These are phyloP conservation scores for Erpobdella octoculata DNA, from an alignment of 2,888 invertebrate genomes.

Conservation along the genomic window DNA sequence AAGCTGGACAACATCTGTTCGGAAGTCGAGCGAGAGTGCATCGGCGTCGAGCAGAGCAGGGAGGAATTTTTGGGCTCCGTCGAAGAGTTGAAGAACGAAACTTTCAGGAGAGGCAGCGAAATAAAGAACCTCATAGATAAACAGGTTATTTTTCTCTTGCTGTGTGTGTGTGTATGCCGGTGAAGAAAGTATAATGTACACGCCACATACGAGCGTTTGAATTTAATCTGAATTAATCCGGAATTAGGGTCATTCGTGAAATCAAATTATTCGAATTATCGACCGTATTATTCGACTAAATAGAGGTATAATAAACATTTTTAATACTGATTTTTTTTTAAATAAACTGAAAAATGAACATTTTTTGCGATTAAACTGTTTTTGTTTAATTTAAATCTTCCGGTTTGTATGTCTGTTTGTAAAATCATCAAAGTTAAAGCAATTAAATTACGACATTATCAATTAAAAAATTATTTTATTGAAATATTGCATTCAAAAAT, in stretches of 20 bases:
- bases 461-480: neutral
- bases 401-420: too few relatives aligned
- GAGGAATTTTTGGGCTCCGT: neutral
- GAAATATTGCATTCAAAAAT: neutral
- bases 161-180: too few relatives aligned
- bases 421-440: too few relatives aligned
- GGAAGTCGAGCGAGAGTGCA: constrained; percentile 17
- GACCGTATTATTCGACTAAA: neutral
- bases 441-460: too few relatives aligned
- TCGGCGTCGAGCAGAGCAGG: neutral
- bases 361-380: too few relatives aligned
- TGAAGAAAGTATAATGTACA: too few relatives aligned
- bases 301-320: neutral
- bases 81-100: constrained; percentile 8
- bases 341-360: neutral
- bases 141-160: too few relatives aligned
- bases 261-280: neutral
- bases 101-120: constrained; percentile 18
- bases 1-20: constrained; percentile 20
- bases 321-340: neutral
- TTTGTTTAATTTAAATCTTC: too few relatives aligned
- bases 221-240: too few relatives aligned
- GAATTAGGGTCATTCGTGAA: neutral
- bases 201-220: neutral
- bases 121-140: constrained; percentile 23